Evolutionary conservation across 1,140 invertebrate genomes (phyloP).

Genomic region (Magallana ariakensis): DNA sequence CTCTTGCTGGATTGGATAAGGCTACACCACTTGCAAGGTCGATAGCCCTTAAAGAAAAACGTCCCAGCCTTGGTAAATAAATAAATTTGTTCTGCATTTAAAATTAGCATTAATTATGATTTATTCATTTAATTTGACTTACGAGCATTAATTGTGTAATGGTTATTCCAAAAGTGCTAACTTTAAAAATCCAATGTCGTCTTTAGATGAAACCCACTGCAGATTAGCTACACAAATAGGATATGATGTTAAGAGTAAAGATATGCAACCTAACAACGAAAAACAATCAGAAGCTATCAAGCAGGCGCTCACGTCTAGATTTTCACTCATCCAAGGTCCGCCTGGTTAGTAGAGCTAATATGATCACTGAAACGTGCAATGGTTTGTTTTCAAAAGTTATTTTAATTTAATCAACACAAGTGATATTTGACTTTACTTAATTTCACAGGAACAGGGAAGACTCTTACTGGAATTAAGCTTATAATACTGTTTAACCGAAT

Average conservation of each 20-base stretch:
- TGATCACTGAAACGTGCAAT: too few species aligned
- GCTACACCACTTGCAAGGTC: constrained; percentile 2
- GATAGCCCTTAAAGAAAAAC: constrained; percentile 20
- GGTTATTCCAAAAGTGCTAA: neutral
- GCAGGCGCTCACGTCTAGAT: constrained; percentile 62
- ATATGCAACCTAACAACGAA: constrained; percentile 59
- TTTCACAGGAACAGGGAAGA: constrained; percentile 68
- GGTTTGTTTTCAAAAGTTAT: too few species aligned
- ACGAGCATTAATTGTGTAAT: too few species aligned
- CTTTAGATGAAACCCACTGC: constrained; percentile 45
- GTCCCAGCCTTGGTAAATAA: constrained; percentile 8
- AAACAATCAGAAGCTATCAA: constrained; percentile 64
- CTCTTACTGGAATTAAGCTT: constrained; percentile 69
- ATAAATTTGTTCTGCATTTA: too few species aligned
- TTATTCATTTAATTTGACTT: too few species aligned
- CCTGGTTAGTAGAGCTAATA: constrained; percentile 62
- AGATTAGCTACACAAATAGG: constrained; percentile 37
- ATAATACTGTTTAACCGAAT: constrained; percentile 65
- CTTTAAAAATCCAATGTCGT: neutral
- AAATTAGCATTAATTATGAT: too few species aligned
- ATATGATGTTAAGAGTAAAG: constrained; percentile 33
- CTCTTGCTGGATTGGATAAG: neutral
- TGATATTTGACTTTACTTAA: too few species aligned
- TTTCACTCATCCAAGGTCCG: constrained; percentile 73
- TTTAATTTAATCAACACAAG: too few species aligned